Evolutionary conservation across 2,113 vertebrate species (phyloP), one percentile per base, ranked within the genome.

Genomic region (Percopsis transmontana): DNA sequence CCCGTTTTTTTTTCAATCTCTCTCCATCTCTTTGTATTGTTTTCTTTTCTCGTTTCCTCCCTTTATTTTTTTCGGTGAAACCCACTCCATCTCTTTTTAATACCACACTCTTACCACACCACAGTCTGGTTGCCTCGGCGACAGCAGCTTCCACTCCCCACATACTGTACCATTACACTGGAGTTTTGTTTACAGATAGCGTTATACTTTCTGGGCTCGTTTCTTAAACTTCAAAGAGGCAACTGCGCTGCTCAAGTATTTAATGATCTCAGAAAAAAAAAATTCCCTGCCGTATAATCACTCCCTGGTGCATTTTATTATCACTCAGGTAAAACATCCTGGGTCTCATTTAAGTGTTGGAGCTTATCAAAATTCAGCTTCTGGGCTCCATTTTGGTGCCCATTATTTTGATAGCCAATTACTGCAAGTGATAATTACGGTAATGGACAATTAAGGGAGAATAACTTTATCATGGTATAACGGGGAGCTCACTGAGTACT

Each of bases 401-500:
- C 67, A 83, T 89, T 88, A 88, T 83, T 85, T 80, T 87, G 48
- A 86, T 84, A 87, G 80, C 76, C 76, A 81, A 86, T 86, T 86
- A 86, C 64, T 53, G 74, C 5, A 13, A 74, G 80, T 72, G 76
- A 85, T 88, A 84, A 88, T 88, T 85, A 84, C 50, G 44, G 70
- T 85, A 88, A 88, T 82, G 68, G 79, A 76, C 79, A 85, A 79
- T 85, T 85, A 85, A 62, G 47, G 67, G 58, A 66, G 57, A 78
- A 57, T 74, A 74, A 85, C 74, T 77, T 82, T 79, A 78, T 79
- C 66, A 75, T 53, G 66, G 72, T 69, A 55, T 87, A 86, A 86
- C 81, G 79, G 79, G 77, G 76, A 75, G 74, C 77, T 12, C 61
- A 79, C 72, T 53, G 62, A 58, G 72, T 52, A 57, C 71, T 77